Base-by-base conservation (phyloP, 2,113 vertebrate species). In the Stomatorhinus ivindoensis region DNA sequence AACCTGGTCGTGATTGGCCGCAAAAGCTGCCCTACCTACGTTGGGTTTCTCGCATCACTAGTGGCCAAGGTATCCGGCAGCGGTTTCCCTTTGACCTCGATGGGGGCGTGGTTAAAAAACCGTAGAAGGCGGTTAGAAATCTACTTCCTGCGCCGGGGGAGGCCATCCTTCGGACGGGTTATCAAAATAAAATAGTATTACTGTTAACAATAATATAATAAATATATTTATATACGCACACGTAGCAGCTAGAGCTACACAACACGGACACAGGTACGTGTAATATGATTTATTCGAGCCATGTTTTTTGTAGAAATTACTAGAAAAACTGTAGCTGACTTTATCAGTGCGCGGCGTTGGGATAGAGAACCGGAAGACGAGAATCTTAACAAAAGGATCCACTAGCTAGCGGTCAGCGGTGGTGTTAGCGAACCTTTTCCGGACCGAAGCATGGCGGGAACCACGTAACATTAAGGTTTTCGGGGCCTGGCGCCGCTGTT, bases 61-160 rank as follows among this genome's bases (percentile, higher is more conserved):
- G 61, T 69, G 61, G 61, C n/a, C 61, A 65, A 27, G 61, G 61
- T 27, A 27, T 65, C n/a, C 61, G 31, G 61, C 61, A 69, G 61
- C 61, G 27, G 61, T 69, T 69, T 31, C 10, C 10, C 61, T 69
- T 69, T 69, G 61, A 69, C 61, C 61, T 13, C 61, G 3, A 69
- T 31, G 76, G 76, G 76, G 76, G 76, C 76, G 76, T 82, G 76
- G 39, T 39, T 69, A 69, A 69, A 3, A 39, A 35, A 35, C 69
- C 10, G 31, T 35, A 46, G 61, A 51, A 47, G 65, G 84, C 89
- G 83, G 86, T 61, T 65, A 87, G 48, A 46, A 39, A 48, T 55
- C 44, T 50, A 85, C 76, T 90, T 90, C 89, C 89, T 90, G 89
- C 87, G 88, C 87, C 89, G 89, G 80, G 89, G 82, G 87, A 90